A percentile compares a stretch with the other conserved stretches of the same genome.
Evolutionary conservation across 2,113 vertebrate genomes (phyloP).

Genomic region (Bubo scandiacus): DNA sequence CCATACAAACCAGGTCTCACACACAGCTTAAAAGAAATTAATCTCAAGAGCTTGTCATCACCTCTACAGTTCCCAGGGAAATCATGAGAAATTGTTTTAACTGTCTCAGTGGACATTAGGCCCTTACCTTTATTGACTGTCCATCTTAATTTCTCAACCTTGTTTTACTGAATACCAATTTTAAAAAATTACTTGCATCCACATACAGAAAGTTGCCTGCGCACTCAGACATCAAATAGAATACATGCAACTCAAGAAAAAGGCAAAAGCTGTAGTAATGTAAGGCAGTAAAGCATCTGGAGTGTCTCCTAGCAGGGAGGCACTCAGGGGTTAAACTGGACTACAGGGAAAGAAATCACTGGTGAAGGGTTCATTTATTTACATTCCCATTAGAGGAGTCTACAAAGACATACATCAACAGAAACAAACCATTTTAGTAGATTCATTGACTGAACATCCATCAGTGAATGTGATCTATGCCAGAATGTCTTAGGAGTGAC

Average conservation of each 20-base stretch:
- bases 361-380: slow-evolving; percentile 65
- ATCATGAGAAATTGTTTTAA: not conserved
- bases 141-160: not conserved
- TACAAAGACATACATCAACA: slow-evolving; percentile 63
- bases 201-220: not conserved
- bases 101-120: not conserved
- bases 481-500: slow-evolving; percentile 73
- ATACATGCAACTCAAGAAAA: not conserved
- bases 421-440: slow-evolving; percentile 54
- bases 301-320: not conserved
- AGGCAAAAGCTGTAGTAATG: not conserved
- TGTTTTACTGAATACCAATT: not conserved
- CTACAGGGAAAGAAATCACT: not conserved
- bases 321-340: slow-evolving; percentile 55
- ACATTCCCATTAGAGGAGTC: slow-evolving; percentile 39
- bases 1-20: not conserved
- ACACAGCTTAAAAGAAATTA: not conserved
- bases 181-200: not conserved
- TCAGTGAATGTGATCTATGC: slow-evolving; percentile 62
- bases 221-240: not conserved
- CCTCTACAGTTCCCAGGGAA: not conserved
- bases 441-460: slow-evolving; percentile 57
- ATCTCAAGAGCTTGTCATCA: not conserved
- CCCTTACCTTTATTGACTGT: not conserved
- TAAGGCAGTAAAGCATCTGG: not conserved